Conservation (phyloP, 2,888 invertebrate species). For the Strigamia maritima region DNA sequence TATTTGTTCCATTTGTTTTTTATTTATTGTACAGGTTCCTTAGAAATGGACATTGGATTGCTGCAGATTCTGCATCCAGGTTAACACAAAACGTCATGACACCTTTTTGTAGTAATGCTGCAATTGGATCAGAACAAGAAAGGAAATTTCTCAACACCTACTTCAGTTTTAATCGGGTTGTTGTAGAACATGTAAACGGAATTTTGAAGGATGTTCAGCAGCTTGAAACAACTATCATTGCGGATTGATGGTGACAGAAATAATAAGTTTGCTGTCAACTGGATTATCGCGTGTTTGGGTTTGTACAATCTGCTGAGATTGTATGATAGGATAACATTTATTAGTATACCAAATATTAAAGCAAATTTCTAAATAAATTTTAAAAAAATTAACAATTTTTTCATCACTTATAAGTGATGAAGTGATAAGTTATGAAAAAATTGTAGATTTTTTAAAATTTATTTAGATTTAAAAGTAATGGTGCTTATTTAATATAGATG, state of each 20-base stretch:
- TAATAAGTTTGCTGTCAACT: background rate
- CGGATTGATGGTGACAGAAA: background rate
- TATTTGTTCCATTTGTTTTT: background rate
- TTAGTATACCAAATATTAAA: too few relatives aligned
- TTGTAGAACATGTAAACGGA: background rate
- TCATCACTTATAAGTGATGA: too few relatives aligned
- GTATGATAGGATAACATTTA: background rate
- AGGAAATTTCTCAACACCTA: background rate
- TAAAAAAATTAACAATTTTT: too few relatives aligned
- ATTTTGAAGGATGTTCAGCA: background rate
- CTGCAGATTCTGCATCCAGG: background rate
- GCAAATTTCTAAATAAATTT: too few relatives aligned
- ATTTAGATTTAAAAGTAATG: too few relatives aligned
- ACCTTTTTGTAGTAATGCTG: background rate
- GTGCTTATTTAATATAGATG: too few relatives aligned
- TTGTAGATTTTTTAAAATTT: too few relatives aligned
- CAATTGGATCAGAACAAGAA: background rate
- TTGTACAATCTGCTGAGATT: background rate
- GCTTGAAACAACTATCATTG: background rate
- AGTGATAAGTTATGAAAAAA: too few relatives aligned
- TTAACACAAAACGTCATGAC: background rate
- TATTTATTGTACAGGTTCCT: background rate
- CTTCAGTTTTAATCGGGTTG: background rate
- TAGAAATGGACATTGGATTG: background rate
- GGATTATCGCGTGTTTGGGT: background rate